Conservation (phyloP, 2,113 vertebrate genomes). For the Eira barbara region DNA sequence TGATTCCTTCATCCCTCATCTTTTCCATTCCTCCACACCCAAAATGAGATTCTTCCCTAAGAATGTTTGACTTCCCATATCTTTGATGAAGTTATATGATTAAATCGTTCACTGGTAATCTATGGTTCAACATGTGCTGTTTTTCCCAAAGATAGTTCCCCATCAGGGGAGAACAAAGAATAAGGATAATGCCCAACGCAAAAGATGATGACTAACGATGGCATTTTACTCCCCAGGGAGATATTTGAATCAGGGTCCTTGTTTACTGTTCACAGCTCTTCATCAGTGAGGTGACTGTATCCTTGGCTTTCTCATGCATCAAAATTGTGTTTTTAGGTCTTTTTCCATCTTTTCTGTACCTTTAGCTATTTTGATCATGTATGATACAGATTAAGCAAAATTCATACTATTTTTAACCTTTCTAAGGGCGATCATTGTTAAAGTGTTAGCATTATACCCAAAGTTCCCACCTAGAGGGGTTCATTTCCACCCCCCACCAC, state of each 20-base stretch:
- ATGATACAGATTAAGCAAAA: neutral
- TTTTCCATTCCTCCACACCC: neutral
- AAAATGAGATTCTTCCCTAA: neutral
- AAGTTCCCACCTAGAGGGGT: neutral
- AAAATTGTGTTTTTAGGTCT: neutral
- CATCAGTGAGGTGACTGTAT: neutral
- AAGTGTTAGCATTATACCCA: neutral
- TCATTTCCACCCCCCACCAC: neutral
- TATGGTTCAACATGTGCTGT: neutral
- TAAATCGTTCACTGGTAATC: neutral
- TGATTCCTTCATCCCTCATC: neutral
- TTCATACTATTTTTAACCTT: conserved; percentile 5
- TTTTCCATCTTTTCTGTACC: neutral
- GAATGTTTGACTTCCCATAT: neutral
- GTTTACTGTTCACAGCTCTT: neutral
- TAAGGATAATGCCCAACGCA: neutral
- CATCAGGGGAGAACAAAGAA: neutral
- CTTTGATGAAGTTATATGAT: neutral
- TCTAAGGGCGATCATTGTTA: neutral
- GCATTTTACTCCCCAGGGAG: neutral
- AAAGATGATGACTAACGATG: neutral
- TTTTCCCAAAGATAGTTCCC: neutral
- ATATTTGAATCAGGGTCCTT: neutral
- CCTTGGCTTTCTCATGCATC: neutral
- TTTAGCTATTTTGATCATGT: neutral